phyloP scores from a whole-genome alignment of 2,888 invertebrate species.

The Leptinotarsa tumamoca region DNA sequence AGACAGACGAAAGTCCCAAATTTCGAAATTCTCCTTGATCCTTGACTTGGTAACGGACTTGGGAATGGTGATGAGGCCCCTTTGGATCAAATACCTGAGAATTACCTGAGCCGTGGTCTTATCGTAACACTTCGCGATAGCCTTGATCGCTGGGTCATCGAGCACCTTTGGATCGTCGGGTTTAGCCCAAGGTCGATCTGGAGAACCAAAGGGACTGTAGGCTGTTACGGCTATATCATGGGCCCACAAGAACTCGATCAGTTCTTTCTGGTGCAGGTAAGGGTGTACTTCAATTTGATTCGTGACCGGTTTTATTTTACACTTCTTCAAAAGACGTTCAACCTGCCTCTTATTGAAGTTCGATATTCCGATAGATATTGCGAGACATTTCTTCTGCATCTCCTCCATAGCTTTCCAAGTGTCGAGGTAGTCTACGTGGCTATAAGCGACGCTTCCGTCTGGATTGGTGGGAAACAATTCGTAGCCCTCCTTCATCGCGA shows the following conservation, averaged over 20 bases:
- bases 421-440: constrained; percentile 76
- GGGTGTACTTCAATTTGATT: constrained; percentile 84
- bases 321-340: constrained; percentile 70
- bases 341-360: constrained; percentile 82
- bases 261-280: constrained; percentile 77
- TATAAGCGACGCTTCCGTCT: constrained; percentile 58
- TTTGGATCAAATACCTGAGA: constrained; percentile 67
- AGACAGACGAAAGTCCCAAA: constrained; percentile 79
- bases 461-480: constrained; percentile 50
- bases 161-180: constrained; percentile 78
- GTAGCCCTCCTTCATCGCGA: constrained; percentile 65
- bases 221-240: constrained; percentile 79
- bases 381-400: constrained; percentile 72
- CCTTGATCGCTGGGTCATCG: constrained; percentile 77
- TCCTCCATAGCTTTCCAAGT: constrained; percentile 79
- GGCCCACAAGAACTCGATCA: constrained; percentile 77
- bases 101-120: constrained; percentile 79
- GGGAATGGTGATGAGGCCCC: constrained; percentile 75
- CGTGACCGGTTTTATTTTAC: constrained; percentile 71
- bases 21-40: constrained; percentile 77
- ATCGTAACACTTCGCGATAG: constrained; percentile 72
- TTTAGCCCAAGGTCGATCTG: constrained; percentile 84
- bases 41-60: constrained; percentile 82
- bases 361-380: constrained; percentile 78
- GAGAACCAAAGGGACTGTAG: constrained; percentile 87